Base-by-base conservation (phyloP, 2,888 invertebrate genomes). In the Carpatolechia fugitivella region DNA sequence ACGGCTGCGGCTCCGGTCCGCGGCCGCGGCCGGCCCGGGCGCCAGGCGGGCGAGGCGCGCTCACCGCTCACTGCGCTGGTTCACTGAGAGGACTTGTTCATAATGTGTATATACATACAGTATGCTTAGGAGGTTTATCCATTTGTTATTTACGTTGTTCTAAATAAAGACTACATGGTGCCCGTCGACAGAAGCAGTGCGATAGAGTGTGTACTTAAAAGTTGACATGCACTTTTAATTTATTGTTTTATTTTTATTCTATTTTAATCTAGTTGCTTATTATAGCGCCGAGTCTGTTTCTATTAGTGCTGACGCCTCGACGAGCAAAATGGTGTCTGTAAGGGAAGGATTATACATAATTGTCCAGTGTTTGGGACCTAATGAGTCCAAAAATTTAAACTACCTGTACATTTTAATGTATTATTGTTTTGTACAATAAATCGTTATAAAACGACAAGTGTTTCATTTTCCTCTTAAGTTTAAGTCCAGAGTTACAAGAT, bases 331-430 rank as follows among this genome's bases (percentile, higher is more conserved):
- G 89, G 85, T 84, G 89, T 90, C 90, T 89, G 83, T 84, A 87
- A 87, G 88, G 83, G 88, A 86, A 85, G 88, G 90, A 85, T 41
- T 85, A 85, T 79, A 82, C 72, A 82, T 74, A 78, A 76, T 84
- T 88, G 85, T 88, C 88, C 88, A 85, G 81, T 84, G 86, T 90
- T 90, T 87, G 88, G 89, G 88, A 86, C 89, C 80, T 76, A 76
- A 77, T 63, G 81, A 82, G 89, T 89, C 90, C 88, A 85, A 83
- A 84, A 86, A 82, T 83, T 86, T 83, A 88, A 89, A 90, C 88
- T 90, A 91, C 91, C 91, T 91, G 91, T 91, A 91, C 90, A 91
- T 91, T 90, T 90, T 90, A 91, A 90, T 90, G 91, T 91, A 91
- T 89, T 89, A 90, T 91, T 91, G 91, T 91, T 91, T 91, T 91